A percentile compares a stretch with the other conserved stretches of the same genome.
Conservation (phyloP, 2,888 invertebrate species). For the Strigamia transsilvanica region DNA sequence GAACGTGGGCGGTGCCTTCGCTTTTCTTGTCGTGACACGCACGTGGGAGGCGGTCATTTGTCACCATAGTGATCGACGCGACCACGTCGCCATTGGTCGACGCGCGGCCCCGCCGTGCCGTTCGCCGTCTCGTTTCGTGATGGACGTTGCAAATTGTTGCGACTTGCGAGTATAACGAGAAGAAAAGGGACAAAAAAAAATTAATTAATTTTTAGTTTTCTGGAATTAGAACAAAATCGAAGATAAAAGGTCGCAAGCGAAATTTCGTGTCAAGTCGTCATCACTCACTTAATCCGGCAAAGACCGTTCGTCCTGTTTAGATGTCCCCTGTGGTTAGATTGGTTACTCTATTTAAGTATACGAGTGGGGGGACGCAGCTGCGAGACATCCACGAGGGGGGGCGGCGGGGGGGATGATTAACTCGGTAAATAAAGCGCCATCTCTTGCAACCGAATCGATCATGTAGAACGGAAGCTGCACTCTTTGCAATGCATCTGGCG, state of each 20-base stretch:
- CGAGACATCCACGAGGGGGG: neutral
- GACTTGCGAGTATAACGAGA: no score
- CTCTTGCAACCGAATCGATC: neutral
- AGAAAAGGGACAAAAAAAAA: no score
- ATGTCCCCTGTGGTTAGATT: neutral
- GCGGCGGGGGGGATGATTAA: neutral
- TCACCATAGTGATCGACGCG: conserved; percentile 3
- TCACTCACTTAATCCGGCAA: neutral
- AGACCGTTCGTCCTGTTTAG: neutral
- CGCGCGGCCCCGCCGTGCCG: neutral
- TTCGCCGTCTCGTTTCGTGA: neutral
- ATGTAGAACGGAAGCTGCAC: neutral
- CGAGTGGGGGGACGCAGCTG: neutral
- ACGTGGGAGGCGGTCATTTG: conserved; percentile 41
- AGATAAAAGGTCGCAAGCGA: neutral
- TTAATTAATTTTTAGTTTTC: no score
- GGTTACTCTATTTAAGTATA: neutral
- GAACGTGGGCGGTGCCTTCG: neutral
- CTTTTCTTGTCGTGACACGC: conserved; percentile 17
- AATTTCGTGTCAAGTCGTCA: neutral
- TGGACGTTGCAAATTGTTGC: no score
- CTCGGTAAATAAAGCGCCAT: neutral
- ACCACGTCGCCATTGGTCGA: neutral
- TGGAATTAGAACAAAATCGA: no score
- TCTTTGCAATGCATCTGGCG: no score